Evolutionary conservation across 1,140 invertebrate species (phyloP), one percentile per base, ranked within the genome.

Genomic region (Zophobas atratus): DNA sequence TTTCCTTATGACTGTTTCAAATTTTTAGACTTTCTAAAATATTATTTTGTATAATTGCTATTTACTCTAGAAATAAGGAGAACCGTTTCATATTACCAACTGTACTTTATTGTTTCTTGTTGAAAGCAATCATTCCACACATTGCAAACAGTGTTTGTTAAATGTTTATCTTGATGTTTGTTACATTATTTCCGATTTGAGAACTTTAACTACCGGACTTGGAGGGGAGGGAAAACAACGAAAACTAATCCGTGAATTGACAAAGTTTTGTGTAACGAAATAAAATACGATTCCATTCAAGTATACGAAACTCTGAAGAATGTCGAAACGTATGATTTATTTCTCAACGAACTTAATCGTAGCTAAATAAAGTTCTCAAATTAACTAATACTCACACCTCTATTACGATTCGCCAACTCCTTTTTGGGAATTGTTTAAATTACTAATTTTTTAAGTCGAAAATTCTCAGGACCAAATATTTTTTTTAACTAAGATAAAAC

Each of bases 1-100:
- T 73, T 73, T 73, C 71, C 71, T 73, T 55, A 73, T 73, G 71
- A 73, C 71, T 73, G 71, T 73, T 73, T 73, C 71, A 73, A 73
- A 73, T 73, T 73, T 73, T 73, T 73, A 73, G 71, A 73, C 49
- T 73, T 73, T 73, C 71, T 73, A 73, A 73, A 73, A 73, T 73
- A 73, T 73, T 73, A 73, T 73, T 73, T 73, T 73, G 41, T 73
- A 73, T 73, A 73, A 73, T 73, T 73, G 49, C 71, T 73, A 73
- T 73, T 73, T 73, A 73, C 71, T 73, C 48, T 55, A 73, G 49
- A 39, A 55, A 72, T 73, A 73, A 55, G 71, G 56, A 73, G 34
- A 41, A 56, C 36, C 36, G 56, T 39, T 51, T 55, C 35, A 73
- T 41, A 55, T 55, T 67, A 67, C 43, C 60, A 67, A 73, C 49